Conservation (phyloP, 2,113 vertebrate species). For the Parotia lawesii region DNA sequence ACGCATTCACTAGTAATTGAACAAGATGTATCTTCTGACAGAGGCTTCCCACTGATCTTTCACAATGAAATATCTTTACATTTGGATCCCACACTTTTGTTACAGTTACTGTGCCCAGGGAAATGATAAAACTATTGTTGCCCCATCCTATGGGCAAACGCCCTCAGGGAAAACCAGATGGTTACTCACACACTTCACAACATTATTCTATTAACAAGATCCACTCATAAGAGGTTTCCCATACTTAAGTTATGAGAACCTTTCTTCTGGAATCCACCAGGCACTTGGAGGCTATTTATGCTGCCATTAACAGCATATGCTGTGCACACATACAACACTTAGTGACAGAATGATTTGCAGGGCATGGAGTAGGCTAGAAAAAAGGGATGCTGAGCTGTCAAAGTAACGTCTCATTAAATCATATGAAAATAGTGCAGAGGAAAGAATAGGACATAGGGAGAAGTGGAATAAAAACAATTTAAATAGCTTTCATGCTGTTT, state of each 20-base stretch:
- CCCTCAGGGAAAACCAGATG: neutral
- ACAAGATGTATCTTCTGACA: neutral
- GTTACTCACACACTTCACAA: neutral
- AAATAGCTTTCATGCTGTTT: slow-evolving; percentile 38
- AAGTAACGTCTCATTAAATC: slow-evolving; percentile 51
- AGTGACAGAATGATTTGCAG: slow-evolving; percentile 54
- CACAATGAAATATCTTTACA: neutral
- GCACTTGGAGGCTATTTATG: slow-evolving; percentile 35
- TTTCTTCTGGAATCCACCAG: slow-evolving; percentile 10
- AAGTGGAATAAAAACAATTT: slow-evolving; percentile 32
- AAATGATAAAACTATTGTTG: neutral
- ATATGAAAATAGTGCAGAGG: neutral
- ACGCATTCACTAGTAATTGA: neutral
- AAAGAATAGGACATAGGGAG: slow-evolving; percentile 9
- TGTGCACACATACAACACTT: neutral
- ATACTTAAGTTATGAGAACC: slow-evolving; percentile 8
- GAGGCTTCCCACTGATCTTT: neutral
- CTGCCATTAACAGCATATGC: slow-evolving; percentile 23
- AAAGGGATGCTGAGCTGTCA: slow-evolving; percentile 37
- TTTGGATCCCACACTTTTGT: neutral
- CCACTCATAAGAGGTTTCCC: slow-evolving; percentile 15
- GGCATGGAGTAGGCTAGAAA: neutral
- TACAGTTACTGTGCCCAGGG: neutral
- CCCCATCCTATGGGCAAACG: neutral
- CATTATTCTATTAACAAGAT: neutral